A percentile compares a stretch with the other conserved stretches of the same genome.
Evolutionary conservation across 2,113 vertebrate species (phyloP).

Genomic region (Colaptes auratus): DNA sequence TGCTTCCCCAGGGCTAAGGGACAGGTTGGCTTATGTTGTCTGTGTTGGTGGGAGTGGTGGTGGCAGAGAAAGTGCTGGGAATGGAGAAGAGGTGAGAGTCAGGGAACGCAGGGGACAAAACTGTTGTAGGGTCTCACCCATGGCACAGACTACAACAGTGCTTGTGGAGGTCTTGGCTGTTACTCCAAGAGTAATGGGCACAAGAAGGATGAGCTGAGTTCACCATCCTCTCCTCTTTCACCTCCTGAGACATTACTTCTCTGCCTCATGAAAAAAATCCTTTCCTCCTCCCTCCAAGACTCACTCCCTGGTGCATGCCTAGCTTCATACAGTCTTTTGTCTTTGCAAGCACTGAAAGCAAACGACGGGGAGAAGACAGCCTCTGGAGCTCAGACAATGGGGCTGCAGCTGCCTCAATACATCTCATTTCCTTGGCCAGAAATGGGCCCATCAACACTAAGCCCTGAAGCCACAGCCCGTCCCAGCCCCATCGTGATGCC

Average conservation of each 20-base stretch:
- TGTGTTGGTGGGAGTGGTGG: neutral
- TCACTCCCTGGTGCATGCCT: no score
- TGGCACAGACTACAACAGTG: accelerated
- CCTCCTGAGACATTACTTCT: neutral
- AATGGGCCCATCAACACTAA: accelerated
- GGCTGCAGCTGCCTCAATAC: accelerated
- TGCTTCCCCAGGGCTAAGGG: neutral
- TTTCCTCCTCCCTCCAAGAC: neutral
- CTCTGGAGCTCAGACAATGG: neutral
- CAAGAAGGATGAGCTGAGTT: neutral
- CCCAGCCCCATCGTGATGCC: accelerated
- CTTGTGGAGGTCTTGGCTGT: neutral
- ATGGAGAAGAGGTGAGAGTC: neutral
- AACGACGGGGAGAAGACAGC: neutral
- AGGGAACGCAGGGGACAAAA: neutral
- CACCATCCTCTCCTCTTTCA: neutral
- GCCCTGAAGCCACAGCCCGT: neutral
- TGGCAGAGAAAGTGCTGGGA: neutral
- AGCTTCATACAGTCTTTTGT: neutral
- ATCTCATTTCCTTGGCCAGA: neutral
- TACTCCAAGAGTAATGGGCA: accelerated
- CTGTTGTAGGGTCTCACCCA: neutral
- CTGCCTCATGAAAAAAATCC: neutral
- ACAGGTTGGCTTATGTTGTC: neutral
- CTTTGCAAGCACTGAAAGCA: neutral